These are phyloP conservation scores for Zootoca vivipara DNA, from an alignment of 2,113 vertebrate species.

Conservation along the genomic window DNA sequence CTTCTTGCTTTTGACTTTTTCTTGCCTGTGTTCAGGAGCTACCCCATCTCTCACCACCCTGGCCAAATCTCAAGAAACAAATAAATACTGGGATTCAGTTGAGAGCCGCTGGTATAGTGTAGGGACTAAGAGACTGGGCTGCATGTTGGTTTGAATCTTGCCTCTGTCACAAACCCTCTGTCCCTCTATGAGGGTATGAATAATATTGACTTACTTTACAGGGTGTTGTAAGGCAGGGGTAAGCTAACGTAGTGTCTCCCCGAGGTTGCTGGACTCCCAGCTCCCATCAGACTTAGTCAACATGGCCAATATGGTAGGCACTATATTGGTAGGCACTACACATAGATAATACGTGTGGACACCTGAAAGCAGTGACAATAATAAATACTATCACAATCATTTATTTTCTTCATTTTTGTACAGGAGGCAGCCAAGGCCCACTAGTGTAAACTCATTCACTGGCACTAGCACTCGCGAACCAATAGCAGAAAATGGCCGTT, in stretches of 20 bases:
- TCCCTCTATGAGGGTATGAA: neutral
- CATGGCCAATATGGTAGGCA: no score
- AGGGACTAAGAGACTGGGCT: neutral
- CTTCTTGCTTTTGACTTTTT: neutral
- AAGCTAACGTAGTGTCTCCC: no score
- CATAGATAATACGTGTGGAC: neutral
- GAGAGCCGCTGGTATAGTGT: neutral
- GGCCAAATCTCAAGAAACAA: neutral
- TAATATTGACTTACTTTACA: neutral
- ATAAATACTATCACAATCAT: neutral
- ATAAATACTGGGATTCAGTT: neutral
- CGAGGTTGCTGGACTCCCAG: no score
- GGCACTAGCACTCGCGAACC: rapidly evolving
- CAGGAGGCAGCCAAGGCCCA: neutral
- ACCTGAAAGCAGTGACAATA: neutral
- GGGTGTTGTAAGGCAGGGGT: neutral
- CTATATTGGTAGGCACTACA: no score
- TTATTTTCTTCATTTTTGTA: neutral
- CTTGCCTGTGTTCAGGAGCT: neutral
- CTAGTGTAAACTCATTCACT: neutral
- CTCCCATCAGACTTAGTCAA: no score
- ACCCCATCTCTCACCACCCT: neutral
- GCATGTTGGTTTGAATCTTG: neutral
- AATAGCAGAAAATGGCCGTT: neutral
- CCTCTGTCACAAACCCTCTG: neutral